Conservation (phyloP, 1,140 invertebrate genomes). For the Zaprionus taronus region DNA sequence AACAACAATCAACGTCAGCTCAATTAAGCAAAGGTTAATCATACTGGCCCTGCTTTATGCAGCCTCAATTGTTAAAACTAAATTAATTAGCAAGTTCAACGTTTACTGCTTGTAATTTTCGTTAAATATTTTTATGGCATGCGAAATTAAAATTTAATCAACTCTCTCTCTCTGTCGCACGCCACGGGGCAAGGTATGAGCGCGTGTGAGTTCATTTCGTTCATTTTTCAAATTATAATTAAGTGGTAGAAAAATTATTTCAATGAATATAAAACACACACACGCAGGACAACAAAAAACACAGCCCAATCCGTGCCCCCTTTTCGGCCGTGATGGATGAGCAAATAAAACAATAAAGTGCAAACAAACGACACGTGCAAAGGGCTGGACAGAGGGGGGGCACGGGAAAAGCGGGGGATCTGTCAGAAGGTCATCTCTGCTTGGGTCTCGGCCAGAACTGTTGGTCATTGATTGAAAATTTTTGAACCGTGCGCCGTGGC, state of each 20-base stretch:
- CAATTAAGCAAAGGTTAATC: conserved; percentile 30
- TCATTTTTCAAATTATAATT: conserved; percentile 72
- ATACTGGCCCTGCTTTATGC: background rate
- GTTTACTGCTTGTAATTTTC: conserved; percentile 47
- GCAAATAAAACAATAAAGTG: conserved; percentile 64
- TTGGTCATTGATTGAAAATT: conserved; percentile 63
- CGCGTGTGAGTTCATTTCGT: conserved; percentile 28
- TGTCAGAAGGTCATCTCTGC: background rate
- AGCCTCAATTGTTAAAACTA: conserved; percentile 32
- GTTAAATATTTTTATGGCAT: conserved; percentile 64
- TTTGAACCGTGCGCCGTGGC: conserved; percentile 40
- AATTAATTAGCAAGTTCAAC: conserved; percentile 58
- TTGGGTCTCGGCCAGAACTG: conserved; percentile 1
- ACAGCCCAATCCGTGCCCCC: background rate
- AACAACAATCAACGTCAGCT: background rate
- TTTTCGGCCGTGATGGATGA: conserved; percentile 53
- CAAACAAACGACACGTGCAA: conserved; percentile 60
- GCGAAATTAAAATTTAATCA: conserved; percentile 73
- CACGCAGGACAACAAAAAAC: conserved; percentile 34
- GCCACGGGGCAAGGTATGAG: background rate
- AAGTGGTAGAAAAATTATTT: conserved; percentile 66
- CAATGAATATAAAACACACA: conserved; percentile 36
- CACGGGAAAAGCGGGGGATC: background rate
- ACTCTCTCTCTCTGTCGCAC: conserved; percentile 24
- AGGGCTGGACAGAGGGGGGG: background rate